These are phyloP conservation scores for Cyclura pinguis DNA, from an alignment of 2,797 vertebrate genomes.

Conservation along the genomic window DNA sequence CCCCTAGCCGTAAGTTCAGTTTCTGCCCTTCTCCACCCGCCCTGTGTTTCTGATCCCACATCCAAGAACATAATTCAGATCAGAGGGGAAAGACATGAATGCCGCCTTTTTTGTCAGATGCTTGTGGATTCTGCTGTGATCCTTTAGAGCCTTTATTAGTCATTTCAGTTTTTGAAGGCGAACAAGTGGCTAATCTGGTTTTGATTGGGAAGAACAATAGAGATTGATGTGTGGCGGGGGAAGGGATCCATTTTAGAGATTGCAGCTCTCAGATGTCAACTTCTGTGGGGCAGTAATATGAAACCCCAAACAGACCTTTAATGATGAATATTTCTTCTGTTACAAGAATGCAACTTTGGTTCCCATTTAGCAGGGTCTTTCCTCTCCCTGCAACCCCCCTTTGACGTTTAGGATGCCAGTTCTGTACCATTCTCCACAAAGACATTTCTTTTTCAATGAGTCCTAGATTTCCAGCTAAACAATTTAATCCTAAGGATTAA, in stretches of 20 bases:
- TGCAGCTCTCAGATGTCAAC: slow-evolving; percentile 42
- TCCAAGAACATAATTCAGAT: slow-evolving; percentile 62
- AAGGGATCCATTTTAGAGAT: slow-evolving; percentile 45
- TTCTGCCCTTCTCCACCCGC: slow-evolving; percentile 34
- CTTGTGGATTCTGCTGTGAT: slow-evolving; percentile 64
- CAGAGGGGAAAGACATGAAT: slow-evolving; percentile 68
- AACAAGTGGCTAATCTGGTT: slow-evolving; percentile 63
- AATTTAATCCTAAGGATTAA: slow-evolving; percentile 5
- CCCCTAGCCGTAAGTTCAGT: slow-evolving; percentile 54
- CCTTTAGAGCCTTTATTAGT: slow-evolving; percentile 61
- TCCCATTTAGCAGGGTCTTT: slow-evolving; percentile 2
- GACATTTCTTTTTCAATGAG: neutral
- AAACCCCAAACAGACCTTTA: neutral
- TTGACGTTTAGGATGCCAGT: neutral
- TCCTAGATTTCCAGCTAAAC: slow-evolving; percentile 13
- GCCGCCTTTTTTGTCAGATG: slow-evolving; percentile 58
- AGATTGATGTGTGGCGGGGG: neutral
- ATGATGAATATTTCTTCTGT: neutral
- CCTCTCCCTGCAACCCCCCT: too few species aligned
- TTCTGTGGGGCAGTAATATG: neutral
- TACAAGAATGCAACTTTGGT: slow-evolving; percentile 13
- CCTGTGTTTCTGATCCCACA: slow-evolving; percentile 49
- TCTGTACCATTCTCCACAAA: slow-evolving; percentile 26
- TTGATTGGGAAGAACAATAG: slow-evolving; percentile 58
- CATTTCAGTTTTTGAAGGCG: slow-evolving; percentile 58